Base-by-base conservation (phyloP, 1,140 invertebrate species). In the Cylas formicarius region DNA sequence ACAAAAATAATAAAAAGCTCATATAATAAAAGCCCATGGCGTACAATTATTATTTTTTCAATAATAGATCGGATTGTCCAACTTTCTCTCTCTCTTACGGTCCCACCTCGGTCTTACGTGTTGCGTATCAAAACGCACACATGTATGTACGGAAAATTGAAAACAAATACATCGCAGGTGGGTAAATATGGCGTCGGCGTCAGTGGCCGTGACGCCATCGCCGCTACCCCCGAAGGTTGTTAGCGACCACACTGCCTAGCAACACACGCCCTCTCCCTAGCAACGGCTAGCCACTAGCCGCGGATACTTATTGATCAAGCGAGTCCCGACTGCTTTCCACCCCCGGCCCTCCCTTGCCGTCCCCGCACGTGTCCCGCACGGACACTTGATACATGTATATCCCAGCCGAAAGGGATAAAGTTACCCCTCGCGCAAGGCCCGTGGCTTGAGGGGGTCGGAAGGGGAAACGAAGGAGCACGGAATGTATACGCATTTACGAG, bases 201-300 rank as follows among this genome's bases (percentile, higher is more conserved):
- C 40, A 37, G 50, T 45, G 44, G 51, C 58, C 59, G 55, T 63
- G 60, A 64, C 62, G 63, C 62, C 63, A 66, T 64, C 60, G n/a
- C n/a, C n/a, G 59, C 60, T 61, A 62, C 64, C 64, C 63, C 51
- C 58, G 62, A 66, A 62, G 62, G 64, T 55, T 63, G 62, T 66
- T 66, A 66, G 64, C 64, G 64, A 65, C 64, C 64, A 66, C 64
- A 66, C 53, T 56, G 64, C 64, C 61, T 66, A 62, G 64, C 64
- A 66, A 66, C 64, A 58, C 61, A 58, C 62, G 61, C 62, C 64
- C 62, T 66, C 62, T 58, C 64, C 64, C 62, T 66, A 65, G 64
- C 64, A 66, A 66, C 64, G 56, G 64, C 64, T 66, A 66, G 64
- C 64, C 64, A 66, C 64, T 66, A 66, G 64, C 64, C 64, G 57